A percentile compares a stretch with the other conserved stretches of the same genome.
Evolutionary conservation across 2,888 invertebrate species (phyloP).

Genomic region (Agonum fuliginosum): DNA sequence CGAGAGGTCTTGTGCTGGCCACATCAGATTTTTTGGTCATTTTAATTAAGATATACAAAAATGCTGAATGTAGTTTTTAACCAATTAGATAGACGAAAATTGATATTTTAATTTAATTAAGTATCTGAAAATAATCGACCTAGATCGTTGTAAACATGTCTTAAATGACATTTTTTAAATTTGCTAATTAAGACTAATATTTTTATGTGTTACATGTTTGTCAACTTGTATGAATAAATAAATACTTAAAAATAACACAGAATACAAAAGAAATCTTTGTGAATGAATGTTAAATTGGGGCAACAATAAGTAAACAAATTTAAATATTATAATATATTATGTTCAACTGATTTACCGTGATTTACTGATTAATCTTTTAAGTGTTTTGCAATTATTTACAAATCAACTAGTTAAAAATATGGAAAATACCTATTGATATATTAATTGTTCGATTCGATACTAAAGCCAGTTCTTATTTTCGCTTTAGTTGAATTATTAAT

Average conservation of each 20-base stretch:
- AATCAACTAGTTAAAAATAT: no score
- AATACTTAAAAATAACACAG: not conserved
- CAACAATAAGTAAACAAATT: no score
- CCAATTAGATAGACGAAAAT: slow-evolving; percentile 32
- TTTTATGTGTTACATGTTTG: not conserved
- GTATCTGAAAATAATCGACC: slow-evolving; percentile 13
- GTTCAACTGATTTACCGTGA: no score
- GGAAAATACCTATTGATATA: no score
- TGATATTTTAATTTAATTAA: slow-evolving; percentile 27
- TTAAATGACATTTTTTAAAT: slow-evolving; percentile 7
- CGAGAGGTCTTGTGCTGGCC: no score
- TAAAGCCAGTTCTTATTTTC: no score
- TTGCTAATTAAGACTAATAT: slow-evolving; percentile 27
- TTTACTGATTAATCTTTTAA: no score
- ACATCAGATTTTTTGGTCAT: not conserved
- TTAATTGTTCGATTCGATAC: no score
- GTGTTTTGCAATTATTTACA: no score
- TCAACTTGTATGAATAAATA: not conserved
- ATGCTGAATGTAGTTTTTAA: not conserved
- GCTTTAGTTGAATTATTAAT: no score
- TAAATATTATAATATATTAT: no score
- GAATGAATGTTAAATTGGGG: no score
- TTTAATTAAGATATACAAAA: slow-evolving; percentile 19
- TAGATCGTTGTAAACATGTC: slow-evolving; percentile 12
- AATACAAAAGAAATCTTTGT: not conserved